These are phyloP conservation scores for Nicator chloris DNA, from an alignment of 2,113 vertebrate species.

Conservation along the genomic window DNA sequence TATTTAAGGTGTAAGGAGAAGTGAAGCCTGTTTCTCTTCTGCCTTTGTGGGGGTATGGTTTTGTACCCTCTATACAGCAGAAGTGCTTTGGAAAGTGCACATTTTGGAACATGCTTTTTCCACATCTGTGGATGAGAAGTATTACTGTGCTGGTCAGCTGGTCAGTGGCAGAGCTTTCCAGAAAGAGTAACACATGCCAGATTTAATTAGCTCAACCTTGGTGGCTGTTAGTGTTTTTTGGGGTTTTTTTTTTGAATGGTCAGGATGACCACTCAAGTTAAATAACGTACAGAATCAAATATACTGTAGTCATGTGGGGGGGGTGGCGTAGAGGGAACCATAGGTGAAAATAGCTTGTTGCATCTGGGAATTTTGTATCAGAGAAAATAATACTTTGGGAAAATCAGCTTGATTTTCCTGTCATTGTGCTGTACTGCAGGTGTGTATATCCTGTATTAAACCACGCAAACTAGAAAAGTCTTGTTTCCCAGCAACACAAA, in stretches of 20 bases:
- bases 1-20: background rate
- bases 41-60: background rate
- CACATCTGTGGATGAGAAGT: background rate
- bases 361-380: background rate
- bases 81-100: background rate
- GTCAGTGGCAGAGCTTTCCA: background rate
- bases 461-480: background rate
- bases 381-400: background rate
- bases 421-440: constrained; percentile 2
- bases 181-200: background rate
- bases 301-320: background rate
- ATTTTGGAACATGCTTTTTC: background rate
- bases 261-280: background rate
- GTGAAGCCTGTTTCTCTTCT: background rate
- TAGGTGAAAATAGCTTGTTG: background rate
- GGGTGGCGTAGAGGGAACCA: too few species aligned
- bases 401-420: constrained; percentile 31
- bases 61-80: background rate
- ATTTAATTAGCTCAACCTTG: background rate
- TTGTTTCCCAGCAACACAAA: background rate
- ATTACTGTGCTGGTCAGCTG: background rate
- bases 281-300: background rate
- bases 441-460: constrained; percentile 38
- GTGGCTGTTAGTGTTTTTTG: background rate
- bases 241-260: background rate